These are phyloP conservation scores for Thereuonema tuberculata DNA, from an alignment of 1,140 invertebrate genomes.

Conservation along the genomic window DNA sequence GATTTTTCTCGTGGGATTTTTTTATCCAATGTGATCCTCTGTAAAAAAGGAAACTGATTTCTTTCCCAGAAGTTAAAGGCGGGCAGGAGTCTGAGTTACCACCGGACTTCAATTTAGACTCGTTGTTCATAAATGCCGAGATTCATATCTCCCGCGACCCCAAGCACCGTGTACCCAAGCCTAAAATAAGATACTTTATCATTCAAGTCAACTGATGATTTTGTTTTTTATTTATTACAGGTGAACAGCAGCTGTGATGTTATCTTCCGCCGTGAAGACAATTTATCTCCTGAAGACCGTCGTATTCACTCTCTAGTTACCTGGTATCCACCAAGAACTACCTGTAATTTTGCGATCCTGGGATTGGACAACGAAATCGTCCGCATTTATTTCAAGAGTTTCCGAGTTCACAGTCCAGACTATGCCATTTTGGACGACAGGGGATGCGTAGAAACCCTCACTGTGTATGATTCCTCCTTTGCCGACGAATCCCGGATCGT, in stretches of 20 bases:
- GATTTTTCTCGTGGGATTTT: no score
- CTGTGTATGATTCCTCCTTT: constrained; percentile 67
- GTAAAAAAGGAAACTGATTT: no score
- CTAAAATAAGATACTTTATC: no score
- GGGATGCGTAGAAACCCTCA: constrained; percentile 75
- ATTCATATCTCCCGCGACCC: no score
- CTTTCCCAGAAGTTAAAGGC: no score
- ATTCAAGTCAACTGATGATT: no score
- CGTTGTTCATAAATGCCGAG: no score
- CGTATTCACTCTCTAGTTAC: constrained; percentile 54
- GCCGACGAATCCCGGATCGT: constrained; percentile 74
- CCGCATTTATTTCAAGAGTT: constrained; percentile 55
- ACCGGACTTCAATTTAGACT: no score
- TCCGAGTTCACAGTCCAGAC: constrained; percentile 74
- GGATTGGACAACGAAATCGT: constrained; percentile 69
- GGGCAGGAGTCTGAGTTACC: no score
- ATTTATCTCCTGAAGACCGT: neutral
- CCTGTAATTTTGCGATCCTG: constrained; percentile 75
- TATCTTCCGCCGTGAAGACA: neutral
- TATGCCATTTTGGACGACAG: constrained; percentile 66
- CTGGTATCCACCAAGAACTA: constrained; percentile 82
- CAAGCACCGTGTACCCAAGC: no score
- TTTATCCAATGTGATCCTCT: no score
- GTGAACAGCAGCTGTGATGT: constrained; percentile 4
- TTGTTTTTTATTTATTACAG: constrained; percentile 1